A percentile compares a stretch with the other conserved stretches of the same genome.
Evolutionary conservation across 2,888 invertebrate genomes (phyloP).

Genomic region (Dugesia japonica): DNA sequence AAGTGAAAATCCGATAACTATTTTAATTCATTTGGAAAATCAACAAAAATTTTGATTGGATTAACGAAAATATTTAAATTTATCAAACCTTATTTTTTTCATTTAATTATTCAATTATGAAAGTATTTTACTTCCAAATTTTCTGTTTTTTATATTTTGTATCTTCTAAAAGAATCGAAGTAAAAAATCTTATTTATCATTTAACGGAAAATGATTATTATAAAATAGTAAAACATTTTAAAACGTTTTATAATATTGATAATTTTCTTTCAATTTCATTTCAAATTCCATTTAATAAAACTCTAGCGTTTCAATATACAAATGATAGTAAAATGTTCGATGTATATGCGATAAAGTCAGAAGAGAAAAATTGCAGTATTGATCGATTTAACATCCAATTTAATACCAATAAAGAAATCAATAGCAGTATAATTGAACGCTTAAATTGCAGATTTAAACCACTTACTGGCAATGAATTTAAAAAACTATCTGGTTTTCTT

Average conservation of each 20-base stretch:
- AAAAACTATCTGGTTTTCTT: not conserved
- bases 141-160: no score
- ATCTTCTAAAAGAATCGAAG: no score
- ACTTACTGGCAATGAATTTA: not conserved
- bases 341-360: not conserved
- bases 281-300: not conserved
- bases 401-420: not conserved
- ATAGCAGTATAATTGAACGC: not conserved
- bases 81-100: no score
- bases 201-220: not conserved
- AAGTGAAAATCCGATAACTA: no score
- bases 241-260: not conserved
- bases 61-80: no score
- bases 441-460: not conserved
- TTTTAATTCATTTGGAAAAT: no score
- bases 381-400: not conserved
- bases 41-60: no score
- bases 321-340: not conserved
- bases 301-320: not conserved
- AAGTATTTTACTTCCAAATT: no score
- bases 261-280: not conserved
- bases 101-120: no score
- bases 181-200: no score
- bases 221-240: not conserved
- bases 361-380: not conserved